Percentiles rank a stretch among this genome's conserved stretches.
Evolutionary conservation across 2,113 vertebrate genomes (phyloP).

Genomic region (Labeo catla): DNA sequence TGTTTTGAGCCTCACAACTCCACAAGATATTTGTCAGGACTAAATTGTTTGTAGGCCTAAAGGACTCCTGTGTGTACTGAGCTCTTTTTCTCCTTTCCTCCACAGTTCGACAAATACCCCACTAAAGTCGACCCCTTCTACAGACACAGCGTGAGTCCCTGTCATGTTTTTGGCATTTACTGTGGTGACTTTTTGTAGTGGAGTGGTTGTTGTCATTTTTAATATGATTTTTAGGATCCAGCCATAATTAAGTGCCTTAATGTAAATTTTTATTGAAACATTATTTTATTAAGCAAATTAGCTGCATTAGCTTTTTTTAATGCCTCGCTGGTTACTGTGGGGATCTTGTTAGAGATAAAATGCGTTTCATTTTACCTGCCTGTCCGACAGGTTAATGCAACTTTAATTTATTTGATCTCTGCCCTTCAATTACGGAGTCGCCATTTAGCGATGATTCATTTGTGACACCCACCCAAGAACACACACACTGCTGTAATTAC

Average conservation of each 20-base stretch:
- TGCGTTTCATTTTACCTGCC: slow-evolving; percentile 10
- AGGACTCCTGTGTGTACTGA: slow-evolving; percentile 69
- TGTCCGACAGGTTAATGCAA: slow-evolving; percentile 23
- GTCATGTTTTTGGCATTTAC: background rate
- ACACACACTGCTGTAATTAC: slow-evolving; percentile 50
- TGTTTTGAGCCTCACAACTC: slow-evolving; percentile 8
- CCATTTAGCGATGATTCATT: slow-evolving; percentile 40
- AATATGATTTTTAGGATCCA: no score
- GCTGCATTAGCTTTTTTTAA: background rate
- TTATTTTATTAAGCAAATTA: background rate
- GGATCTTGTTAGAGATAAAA: background rate
- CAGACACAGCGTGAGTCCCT: slow-evolving; percentile 97
- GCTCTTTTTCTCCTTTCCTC: slow-evolving; percentile 76
- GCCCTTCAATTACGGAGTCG: slow-evolving; percentile 5
- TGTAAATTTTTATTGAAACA: background rate
- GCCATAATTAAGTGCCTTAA: no score
- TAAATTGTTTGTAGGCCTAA: slow-evolving; percentile 6
- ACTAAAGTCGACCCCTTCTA: slow-evolving; percentile 99
- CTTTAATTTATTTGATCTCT: slow-evolving; percentile 35
- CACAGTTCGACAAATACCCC: slow-evolving; percentile 99
- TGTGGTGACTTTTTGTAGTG: slow-evolving; percentile 17
- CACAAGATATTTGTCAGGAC: slow-evolving; percentile 8
- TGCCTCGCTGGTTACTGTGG: background rate
- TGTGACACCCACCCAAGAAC: slow-evolving; percentile 1
- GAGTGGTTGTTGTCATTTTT: background rate